phyloP scores from a whole-genome alignment of 2,797 vertebrate genomes.

The Emys orbicularis region DNA sequence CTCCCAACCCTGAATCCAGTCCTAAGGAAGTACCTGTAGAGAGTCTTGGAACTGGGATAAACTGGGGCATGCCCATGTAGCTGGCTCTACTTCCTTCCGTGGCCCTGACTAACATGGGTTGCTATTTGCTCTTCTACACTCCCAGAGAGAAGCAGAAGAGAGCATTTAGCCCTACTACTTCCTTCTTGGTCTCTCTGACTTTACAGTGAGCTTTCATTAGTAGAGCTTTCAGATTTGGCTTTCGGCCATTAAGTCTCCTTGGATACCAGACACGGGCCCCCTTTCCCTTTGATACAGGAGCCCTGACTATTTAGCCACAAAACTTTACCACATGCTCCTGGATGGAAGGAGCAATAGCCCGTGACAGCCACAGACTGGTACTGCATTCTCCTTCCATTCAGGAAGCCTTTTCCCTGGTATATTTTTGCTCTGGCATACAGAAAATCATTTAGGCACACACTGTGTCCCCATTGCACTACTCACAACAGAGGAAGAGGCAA shows the following conservation, averaged over 20 bases:
- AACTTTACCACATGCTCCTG: not conserved
- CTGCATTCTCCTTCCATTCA: rapidly evolving
- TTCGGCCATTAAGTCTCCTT: not conserved
- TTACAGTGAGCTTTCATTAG: not conserved
- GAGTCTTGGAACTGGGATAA: not conserved
- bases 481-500: not conserved
- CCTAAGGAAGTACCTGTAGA: not conserved
- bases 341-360: not conserved
- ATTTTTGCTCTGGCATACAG: not conserved
- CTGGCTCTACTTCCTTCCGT: rapidly evolving
- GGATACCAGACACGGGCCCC: rapidly evolving
- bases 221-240: not conserved
- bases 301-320: not conserved
- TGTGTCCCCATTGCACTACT: not conserved
- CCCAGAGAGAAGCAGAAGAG: not conserved
- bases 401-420: not conserved
- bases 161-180: not conserved
- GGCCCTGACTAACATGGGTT: not conserved
- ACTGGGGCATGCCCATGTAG: rapidly evolving
- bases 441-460: not conserved
- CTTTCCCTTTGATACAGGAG: not conserved
- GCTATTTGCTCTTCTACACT: not conserved
- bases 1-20: not conserved
- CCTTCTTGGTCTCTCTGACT: not conserved
- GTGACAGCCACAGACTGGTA: rapidly evolving